Conservation (phyloP, 2,888 invertebrate species). For the Aphidoletes aphidimyza region DNA sequence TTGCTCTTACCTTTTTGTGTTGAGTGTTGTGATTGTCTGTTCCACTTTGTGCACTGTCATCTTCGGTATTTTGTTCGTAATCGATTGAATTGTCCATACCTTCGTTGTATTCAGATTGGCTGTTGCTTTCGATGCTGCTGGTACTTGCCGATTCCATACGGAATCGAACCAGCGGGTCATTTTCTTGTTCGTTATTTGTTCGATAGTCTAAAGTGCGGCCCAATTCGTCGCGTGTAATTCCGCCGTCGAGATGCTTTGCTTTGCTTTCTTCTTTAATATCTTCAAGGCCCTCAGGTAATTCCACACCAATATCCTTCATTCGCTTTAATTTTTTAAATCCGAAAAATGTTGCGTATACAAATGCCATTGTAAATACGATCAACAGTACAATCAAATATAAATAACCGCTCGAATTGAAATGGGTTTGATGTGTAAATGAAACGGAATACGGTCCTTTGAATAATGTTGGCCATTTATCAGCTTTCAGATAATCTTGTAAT, state of each 20-base stretch:
- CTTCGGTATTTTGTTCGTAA: conserved; percentile 53
- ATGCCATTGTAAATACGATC: conserved; percentile 24
- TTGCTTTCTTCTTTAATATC: conserved; percentile 56
- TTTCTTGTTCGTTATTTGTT: conserved; percentile 58
- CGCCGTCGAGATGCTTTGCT: conserved; percentile 32
- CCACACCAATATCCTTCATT: conserved; percentile 57
- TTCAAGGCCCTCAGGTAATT: conserved; percentile 57
- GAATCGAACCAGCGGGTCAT: conserved; percentile 11
- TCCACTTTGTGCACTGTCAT: background rate
- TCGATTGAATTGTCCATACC: conserved; percentile 43
- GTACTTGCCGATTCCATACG: conserved; percentile 54
- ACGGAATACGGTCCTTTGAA: conserved; percentile 55
- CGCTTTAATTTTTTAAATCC: conserved; percentile 56
- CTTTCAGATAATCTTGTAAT: background rate
- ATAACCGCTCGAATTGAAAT: background rate
- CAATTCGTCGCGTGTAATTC: conserved; percentile 55
- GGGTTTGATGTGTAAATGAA: background rate
- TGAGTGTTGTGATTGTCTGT: background rate
- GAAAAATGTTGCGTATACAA: conserved; percentile 52
- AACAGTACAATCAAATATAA: conserved; percentile 29
- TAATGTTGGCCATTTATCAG: conserved; percentile 50
- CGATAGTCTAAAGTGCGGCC: conserved; percentile 59
- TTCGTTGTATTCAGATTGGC: conserved; percentile 54
- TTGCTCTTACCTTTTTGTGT: background rate
- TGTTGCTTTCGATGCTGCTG: conserved; percentile 11